These are phyloP conservation scores for Xiphydria camelus DNA, from an alignment of 2,888 invertebrate species.

Conservation along the genomic window DNA sequence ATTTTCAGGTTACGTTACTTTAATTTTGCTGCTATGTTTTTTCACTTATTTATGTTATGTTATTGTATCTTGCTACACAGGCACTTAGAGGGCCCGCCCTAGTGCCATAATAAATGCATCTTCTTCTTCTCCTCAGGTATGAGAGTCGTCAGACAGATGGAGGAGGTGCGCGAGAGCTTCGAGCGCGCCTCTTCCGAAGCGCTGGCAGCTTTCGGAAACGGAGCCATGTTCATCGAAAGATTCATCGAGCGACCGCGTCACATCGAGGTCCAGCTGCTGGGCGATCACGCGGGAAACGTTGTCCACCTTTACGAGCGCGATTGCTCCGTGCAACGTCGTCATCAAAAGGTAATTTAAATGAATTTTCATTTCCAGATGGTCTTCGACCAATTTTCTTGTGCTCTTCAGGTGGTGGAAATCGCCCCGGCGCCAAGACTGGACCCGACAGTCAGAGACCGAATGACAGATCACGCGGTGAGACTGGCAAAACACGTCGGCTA, in stretches of 20 bases:
- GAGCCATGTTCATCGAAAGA: slow-evolving; percentile 97
- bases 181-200: slow-evolving; percentile 95
- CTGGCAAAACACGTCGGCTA: slow-evolving; percentile 92
- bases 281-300: slow-evolving; percentile 94
- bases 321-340: slow-evolving; percentile 96
- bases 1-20: too few species aligned
- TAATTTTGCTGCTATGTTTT: too few species aligned
- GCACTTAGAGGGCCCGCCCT: too few species aligned
- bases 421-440: slow-evolving; percentile 94
- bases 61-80: too few species aligned
- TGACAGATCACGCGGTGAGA: slow-evolving; percentile 89
- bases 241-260: slow-evolving; percentile 98
- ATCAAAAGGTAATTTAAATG: slow-evolving; percentile 77
- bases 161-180: slow-evolving; percentile 89
- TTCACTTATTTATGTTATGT: too few species aligned
- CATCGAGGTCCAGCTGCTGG: slow-evolving; percentile 92
- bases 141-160: slow-evolving; percentile 87
- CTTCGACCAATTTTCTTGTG: background rate
- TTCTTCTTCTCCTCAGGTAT: slow-evolving; percentile 63
- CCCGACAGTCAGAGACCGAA: slow-evolving; percentile 74
- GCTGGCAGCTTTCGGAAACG: slow-evolving; percentile 94
- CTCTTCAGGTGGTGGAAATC: slow-evolving; percentile 84
- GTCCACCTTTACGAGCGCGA: slow-evolving; percentile 97
- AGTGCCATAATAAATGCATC: too few species aligned
- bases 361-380: too few species aligned